Percentiles rank a stretch among this genome's conserved stretches.
These are phyloP conservation scores for Erpornis zantholeuca DNA, from an alignment of 2,113 vertebrate genomes.

Conservation along the genomic window DNA sequence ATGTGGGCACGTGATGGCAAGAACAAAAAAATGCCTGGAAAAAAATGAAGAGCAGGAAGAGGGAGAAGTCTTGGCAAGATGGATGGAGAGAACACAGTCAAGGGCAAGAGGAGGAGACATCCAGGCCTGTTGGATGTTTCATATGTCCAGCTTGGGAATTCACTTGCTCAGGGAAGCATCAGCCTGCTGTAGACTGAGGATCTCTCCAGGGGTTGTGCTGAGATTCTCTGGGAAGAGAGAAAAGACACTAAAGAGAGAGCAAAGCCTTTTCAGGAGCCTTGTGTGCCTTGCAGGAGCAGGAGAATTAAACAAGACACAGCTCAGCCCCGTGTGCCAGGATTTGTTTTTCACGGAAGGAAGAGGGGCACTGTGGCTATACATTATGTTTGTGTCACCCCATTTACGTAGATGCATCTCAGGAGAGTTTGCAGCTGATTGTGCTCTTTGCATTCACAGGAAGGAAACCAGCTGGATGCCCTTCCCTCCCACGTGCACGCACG, in stretches of 20 bases:
- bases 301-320: background rate
- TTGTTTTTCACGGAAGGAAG: slow-evolving; percentile 46
- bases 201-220: background rate
- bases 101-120: background rate
- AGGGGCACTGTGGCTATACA: background rate
- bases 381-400: slow-evolving; percentile 1
- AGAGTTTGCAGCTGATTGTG: slow-evolving; percentile 42
- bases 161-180: background rate
- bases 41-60: background rate
- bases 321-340: background rate
- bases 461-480: slow-evolving; percentile 43
- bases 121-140: background rate
- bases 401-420: background rate
- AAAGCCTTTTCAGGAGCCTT: background rate
- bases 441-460: slow-evolving; percentile 44
- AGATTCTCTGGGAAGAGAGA: background rate
- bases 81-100: background rate
- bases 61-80: background rate
- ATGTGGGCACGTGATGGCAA: background rate
- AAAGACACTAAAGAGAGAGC: background rate
- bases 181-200: background rate
- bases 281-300: background rate
- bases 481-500: background rate
- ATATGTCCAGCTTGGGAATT: background rate
- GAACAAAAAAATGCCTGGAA: background rate